Conservation (phyloP, 2,113 vertebrate species). For the Cettia cetti region DNA sequence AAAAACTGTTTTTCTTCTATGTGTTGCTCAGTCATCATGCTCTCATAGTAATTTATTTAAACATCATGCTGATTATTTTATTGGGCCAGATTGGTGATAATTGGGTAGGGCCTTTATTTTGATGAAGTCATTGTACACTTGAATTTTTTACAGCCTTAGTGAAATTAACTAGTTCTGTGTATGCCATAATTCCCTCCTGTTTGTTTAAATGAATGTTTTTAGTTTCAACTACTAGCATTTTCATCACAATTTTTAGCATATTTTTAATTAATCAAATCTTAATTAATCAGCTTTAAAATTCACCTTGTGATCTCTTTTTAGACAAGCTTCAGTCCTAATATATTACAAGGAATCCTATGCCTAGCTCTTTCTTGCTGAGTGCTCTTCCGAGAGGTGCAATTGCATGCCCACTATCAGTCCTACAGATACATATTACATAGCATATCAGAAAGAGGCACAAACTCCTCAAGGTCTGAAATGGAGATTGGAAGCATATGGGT, state of each 20-base stretch:
- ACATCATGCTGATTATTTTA: background rate
- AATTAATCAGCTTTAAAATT: background rate
- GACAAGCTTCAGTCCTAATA: background rate
- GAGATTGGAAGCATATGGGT: background rate
- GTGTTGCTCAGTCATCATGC: background rate
- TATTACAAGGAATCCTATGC: background rate
- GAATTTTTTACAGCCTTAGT: background rate
- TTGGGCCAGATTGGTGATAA: background rate
- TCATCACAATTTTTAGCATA: background rate
- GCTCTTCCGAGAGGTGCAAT: background rate
- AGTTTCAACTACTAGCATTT: background rate
- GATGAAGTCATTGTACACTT: background rate
- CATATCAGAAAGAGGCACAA: background rate
- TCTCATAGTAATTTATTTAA: background rate
- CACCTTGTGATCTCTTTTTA: background rate
- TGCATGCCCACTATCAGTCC: background rate
- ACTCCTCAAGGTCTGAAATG: background rate
- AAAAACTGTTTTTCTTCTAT: background rate
- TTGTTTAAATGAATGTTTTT: background rate
- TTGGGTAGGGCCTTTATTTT: background rate
- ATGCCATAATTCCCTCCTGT: background rate
- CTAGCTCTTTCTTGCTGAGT: background rate
- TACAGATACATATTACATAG: background rate
- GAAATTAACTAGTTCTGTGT: background rate
- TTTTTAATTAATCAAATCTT: background rate